A percentile compares a stretch with the other conserved stretches of the same genome.
Evolutionary conservation across 2,797 vertebrate species (phyloP).

Genomic region (Epinephelus awoara): DNA sequence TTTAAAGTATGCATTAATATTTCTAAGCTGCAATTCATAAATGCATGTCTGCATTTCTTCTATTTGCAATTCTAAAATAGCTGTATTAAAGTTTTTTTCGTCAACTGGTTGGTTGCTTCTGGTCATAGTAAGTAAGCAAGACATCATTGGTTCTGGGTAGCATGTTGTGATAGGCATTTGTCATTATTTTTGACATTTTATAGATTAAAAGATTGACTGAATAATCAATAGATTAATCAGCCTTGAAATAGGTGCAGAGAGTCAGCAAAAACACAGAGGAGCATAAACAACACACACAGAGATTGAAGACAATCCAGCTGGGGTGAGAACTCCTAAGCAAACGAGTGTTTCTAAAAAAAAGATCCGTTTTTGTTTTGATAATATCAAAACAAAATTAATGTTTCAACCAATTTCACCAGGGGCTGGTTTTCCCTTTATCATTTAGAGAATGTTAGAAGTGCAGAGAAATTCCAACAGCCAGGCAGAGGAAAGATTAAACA

Average conservation of each 20-base stretch:
- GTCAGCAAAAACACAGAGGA: constrained; percentile 29
- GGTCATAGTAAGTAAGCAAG: constrained; percentile 11
- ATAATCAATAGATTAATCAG: constrained; percentile 57
- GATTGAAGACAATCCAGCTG: not conserved
- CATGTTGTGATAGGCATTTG: constrained; percentile 5
- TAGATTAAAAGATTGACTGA: constrained; percentile 45
- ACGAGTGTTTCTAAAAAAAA: not conserved
- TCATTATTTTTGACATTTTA: constrained; percentile 55
- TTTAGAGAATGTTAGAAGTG: not conserved
- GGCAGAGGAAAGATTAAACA: not conserved
- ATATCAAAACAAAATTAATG: not conserved
- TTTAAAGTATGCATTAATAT: too few species aligned
- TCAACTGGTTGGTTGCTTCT: not conserved
- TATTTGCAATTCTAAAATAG: too few species aligned
- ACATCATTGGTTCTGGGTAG: constrained; percentile 1
- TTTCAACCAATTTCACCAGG: not conserved
- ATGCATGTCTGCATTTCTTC: too few species aligned
- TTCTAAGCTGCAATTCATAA: too few species aligned
- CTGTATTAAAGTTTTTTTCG: not conserved
- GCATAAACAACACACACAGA: constrained; percentile 13
- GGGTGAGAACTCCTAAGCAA: not conserved
- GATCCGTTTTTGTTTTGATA: not conserved
- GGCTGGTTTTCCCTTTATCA: not conserved
- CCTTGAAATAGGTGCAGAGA: constrained; percentile 42
- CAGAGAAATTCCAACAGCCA: not conserved